Evolutionary conservation across 2,797 vertebrate genomes (phyloP).

Genomic region (Parotocinclus haroldoi): DNA sequence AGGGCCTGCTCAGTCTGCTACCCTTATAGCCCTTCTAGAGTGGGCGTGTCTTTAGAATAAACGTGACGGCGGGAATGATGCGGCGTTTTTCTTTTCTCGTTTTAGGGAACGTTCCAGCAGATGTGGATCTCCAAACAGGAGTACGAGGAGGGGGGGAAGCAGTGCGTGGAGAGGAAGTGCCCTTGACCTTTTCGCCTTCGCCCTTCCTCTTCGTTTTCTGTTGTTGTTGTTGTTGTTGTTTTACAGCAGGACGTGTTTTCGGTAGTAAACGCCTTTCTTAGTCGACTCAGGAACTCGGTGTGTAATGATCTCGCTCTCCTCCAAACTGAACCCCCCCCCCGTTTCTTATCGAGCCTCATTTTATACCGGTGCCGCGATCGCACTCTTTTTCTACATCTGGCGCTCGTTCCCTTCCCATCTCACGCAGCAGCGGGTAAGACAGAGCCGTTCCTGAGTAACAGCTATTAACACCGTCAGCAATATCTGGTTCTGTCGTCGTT

Average conservation of each 20-base stretch:
- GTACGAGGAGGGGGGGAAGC: conserved; percentile 97
- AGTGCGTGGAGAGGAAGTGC: conserved; percentile 98
- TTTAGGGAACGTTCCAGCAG: conserved; percentile 95
- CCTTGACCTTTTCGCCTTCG: conserved; percentile 71
- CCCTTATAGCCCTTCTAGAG: too few relatives aligned
- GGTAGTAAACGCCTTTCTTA: conserved; percentile 55
- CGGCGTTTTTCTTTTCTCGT: conserved; percentile 37
- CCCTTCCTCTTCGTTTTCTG: background rate
- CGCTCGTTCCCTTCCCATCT: conserved; percentile 28
- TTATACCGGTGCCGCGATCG: conserved; percentile 34
- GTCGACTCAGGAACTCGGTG: conserved; percentile 86
- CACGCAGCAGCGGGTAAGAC: background rate
- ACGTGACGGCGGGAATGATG: too few relatives aligned
- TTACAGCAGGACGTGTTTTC: conserved; percentile 24
- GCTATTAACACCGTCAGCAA: too few relatives aligned
- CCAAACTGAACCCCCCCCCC: background rate
- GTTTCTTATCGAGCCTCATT: conserved; percentile 35
- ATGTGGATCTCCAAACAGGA: conserved; percentile 99
- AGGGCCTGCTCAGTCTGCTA: too few relatives aligned
- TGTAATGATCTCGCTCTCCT: conserved; percentile 34
- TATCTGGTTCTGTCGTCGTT: conserved; percentile 5
- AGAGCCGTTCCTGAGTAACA: too few relatives aligned
- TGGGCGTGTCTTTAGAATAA: too few relatives aligned
- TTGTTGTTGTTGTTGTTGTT: conserved; percentile 34
- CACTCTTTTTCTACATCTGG: conserved; percentile 37